Base-by-base conservation (phyloP, 2,113 vertebrate genomes). In the Microcebus murinus region DNA sequence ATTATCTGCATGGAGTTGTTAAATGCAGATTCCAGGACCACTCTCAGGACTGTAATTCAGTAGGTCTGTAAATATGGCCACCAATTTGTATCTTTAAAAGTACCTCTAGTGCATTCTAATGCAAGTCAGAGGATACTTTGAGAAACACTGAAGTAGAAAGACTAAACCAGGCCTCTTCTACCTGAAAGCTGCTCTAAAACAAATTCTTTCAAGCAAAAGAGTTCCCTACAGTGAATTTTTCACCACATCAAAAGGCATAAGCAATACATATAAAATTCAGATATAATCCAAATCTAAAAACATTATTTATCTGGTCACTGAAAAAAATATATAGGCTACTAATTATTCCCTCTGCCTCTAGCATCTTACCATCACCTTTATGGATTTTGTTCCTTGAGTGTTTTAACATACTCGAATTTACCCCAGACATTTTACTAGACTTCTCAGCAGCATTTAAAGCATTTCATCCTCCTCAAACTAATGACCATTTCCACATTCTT, bases 181-280 rank as follows among this genome's bases (percentile, higher is more conserved):
- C 45, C 68, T 50, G 29, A 13, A 73, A 71, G 1, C n/a, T 36
- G 25, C 21, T 94, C 48, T 87, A 96, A 39, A 93, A 90, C 17
- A 91, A 93, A 70, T 34, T 71, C 3, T 81, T 90, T 76, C 59
- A 94, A 94, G 79, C 77, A 71, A 83, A 77, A 76, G 11, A 55
- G 6, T 55, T 65, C 13, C 57, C 34, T 80, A 73, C 4, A 87
- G 48, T 68, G 8, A 77, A 77, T 94, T 91, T 85, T 94, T 45
- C 15, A 70, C 27, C 29, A 90, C 17, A 86, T 39, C 67, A 67
- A 95, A 89, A 95, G 23, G 4, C 21, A 59, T 65, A 83, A 82
- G 59, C 12, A 94, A 65, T 94, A n/a, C 70, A 84, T 18, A 71
- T 25, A 91, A 90, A 82, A 93, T 71, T 39, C 68, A 83, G 3